Evolutionary conservation across 1,140 invertebrate genomes (phyloP), one percentile per base, ranked within the genome.

Genomic region (Papilio glaucus): DNA sequence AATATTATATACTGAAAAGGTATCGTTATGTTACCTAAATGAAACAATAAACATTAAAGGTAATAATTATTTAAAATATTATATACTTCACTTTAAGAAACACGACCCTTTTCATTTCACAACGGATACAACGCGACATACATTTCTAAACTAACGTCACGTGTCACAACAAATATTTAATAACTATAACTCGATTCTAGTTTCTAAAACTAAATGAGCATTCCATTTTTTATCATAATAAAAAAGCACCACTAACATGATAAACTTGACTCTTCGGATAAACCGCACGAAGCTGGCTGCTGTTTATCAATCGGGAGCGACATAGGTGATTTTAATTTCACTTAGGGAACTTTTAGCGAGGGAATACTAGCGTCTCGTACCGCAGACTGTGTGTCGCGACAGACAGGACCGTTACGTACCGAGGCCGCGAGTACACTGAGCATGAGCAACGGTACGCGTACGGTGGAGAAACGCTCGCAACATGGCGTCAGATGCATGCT

Each of bases 221-320:
- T 63, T 63, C 61, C 33, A 15, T 63, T 37, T 63, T n/a, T n/a
- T n/a, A n/a, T n/a, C n/a, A n/a, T n/a, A n/a, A 63, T 39, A 63
- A 2, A 10, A 65, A 62, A 12, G 37, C 37, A 65, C 7, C 18
- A 65, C 62, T 65, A 39, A 65, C 62, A 39, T 65, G 9, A 65
- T 15, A 21, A 53, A 65, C 15, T 18, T 15, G 62, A 1, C n/a
- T 65, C 33, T 62, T 33, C 62, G 6, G 10, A 39, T 39, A 65
- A 15, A 39, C 39, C 37, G 15, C 62, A 18, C 29, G 37, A 15
- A 7, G 33, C 15, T 12, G 62, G 29, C 12, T 24, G 18, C 45
- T 49, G n/a, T n/a, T n/a, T n/a, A n/a, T n/a, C 21, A 57, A 18
- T 21, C 21, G 49, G 49, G 21, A 57, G 9, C 21, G 49, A 57